Conservation (phyloP, 2,888 invertebrate genomes). For the Oligia strigilis region DNA sequence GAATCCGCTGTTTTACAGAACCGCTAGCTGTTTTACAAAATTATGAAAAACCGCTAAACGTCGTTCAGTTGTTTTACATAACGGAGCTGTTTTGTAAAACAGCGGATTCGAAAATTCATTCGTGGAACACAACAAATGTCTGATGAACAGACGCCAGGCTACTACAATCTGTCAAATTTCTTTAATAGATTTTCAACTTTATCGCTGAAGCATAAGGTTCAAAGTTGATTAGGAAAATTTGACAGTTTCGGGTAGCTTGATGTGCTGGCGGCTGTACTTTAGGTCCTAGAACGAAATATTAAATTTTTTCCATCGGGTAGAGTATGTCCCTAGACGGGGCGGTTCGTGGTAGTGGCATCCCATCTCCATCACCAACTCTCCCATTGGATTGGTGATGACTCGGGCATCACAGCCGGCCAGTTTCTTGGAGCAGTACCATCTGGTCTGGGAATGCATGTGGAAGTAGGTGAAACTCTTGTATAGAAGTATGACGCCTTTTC, state of each 20-base stretch:
- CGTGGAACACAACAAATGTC: not conserved
- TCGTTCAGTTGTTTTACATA: not conserved
- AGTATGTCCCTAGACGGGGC: conserved; percentile 11
- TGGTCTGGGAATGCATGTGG: conserved; percentile 67
- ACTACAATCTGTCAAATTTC: too few species aligned
- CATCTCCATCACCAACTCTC: conserved; percentile 40
- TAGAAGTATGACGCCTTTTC: conserved; percentile 46
- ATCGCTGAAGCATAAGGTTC: too few species aligned
- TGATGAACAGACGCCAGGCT: not conserved
- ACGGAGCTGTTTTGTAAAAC: not conserved
- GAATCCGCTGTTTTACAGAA: not conserved
- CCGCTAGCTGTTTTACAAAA: not conserved
- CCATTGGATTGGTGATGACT: conserved; percentile 55
- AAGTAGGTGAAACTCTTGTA: conserved; percentile 66
- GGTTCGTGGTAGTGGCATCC: conserved; percentile 51
- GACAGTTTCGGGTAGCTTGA: too few species aligned
- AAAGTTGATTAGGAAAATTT: too few species aligned
- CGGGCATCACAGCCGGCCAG: conserved; percentile 70
- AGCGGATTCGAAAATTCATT: not conserved
- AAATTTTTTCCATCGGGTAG: conserved; percentile 8
- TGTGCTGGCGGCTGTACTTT: not conserved
- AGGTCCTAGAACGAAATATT: conserved; percentile 13
- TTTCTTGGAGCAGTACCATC: conserved; percentile 79
- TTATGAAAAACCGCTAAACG: not conserved
- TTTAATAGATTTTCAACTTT: too few species aligned